Evolutionary conservation across 2,797 vertebrate species (phyloP).

Genomic region (Phrynocephalus vlangalii): DNA sequence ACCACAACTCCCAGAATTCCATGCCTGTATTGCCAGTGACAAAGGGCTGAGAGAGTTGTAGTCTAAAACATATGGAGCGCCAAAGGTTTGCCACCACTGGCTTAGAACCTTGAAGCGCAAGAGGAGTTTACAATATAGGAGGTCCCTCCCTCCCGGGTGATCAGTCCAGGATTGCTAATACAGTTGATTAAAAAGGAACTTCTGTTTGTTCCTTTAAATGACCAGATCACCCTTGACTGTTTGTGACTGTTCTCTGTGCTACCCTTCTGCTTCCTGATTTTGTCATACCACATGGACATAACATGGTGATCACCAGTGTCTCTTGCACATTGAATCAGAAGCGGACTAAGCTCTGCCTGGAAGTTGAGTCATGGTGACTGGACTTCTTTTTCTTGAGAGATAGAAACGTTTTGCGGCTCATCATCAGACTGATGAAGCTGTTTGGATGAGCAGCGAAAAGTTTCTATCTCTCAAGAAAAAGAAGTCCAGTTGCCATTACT

Average conservation of each 20-base stretch:
- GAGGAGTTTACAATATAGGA: not conserved
- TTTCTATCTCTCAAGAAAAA: too few species aligned
- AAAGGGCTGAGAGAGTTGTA: too few species aligned
- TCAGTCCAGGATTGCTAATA: not conserved
- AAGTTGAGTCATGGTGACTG: too few species aligned
- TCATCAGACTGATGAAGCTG: too few species aligned
- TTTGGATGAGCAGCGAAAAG: too few species aligned
- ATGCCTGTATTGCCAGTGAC: too few species aligned
- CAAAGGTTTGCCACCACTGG: too few species aligned
- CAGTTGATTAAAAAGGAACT: not conserved
- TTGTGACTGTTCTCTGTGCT: not conserved
- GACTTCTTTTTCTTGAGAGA: too few species aligned
- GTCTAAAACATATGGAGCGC: too few species aligned
- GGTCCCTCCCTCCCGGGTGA: not conserved
- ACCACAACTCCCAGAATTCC: too few species aligned
- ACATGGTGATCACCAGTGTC: not conserved
- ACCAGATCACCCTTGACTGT: not conserved
- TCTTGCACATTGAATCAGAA: not conserved
- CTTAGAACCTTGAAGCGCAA: not conserved
- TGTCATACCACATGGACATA: not conserved
- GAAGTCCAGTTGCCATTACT: too few species aligned
- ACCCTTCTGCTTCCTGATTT: not conserved
- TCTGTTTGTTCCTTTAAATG: not conserved
- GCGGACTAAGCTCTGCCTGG: constrained; percentile 44
- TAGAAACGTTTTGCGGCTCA: too few species aligned